phyloP scores from a whole-genome alignment of 1,140 invertebrate genomes.

The Arion vulgaris region DNA sequence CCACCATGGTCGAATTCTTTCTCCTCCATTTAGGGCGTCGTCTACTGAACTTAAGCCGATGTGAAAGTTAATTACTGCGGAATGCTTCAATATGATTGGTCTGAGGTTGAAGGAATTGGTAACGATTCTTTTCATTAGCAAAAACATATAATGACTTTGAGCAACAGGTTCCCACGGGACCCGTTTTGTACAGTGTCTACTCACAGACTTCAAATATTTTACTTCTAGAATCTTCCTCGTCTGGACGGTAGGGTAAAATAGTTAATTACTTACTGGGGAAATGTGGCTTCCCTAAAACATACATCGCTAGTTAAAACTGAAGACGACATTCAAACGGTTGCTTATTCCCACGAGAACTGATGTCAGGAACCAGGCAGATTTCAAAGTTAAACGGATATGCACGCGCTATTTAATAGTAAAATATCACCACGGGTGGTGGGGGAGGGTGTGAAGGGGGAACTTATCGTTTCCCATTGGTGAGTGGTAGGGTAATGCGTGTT shows the following conservation, averaged over 20 bases:
- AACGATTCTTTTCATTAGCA: not conserved
- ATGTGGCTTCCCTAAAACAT: not conserved
- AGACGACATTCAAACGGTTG: not conserved
- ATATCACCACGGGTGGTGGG: conserved; percentile 8
- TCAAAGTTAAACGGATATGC: conserved; percentile 30
- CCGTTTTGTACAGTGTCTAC: not conserved
- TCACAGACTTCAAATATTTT: not conserved
- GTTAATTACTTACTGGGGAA: conserved; percentile 24
- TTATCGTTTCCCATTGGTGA: not conserved
- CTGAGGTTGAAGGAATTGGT: not conserved
- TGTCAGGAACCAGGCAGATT: not conserved
- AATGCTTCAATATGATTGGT: conserved; percentile 18
- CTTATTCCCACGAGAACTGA: conserved; percentile 29
- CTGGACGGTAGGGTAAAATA: not conserved
- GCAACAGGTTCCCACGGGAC: conserved; percentile 25
- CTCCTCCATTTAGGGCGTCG: conserved; percentile 2
- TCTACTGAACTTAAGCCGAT: not conserved
- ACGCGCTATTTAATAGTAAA: conserved; percentile 38
- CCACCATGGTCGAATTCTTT: not conserved
- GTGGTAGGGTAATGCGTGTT: conserved; percentile 9
- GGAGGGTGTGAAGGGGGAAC: too few relatives aligned
- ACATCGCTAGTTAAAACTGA: not conserved
- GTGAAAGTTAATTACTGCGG: conserved; percentile 12
- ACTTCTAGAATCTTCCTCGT: not conserved
- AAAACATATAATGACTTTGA: not conserved